These are phyloP conservation scores for Oligia fasciuncula DNA, from an alignment of 2,888 invertebrate genomes.

Conservation along the genomic window DNA sequence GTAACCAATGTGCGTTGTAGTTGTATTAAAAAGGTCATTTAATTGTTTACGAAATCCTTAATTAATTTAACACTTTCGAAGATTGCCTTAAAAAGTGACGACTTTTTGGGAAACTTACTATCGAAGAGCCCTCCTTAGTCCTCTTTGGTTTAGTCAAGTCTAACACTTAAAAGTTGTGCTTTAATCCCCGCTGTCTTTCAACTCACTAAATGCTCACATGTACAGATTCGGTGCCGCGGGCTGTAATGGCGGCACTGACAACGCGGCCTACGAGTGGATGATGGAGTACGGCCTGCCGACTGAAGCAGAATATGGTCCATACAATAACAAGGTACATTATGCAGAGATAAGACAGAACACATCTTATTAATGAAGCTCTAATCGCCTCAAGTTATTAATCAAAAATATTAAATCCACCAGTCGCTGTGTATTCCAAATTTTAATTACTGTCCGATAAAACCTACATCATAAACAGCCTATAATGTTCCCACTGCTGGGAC, in stretches of 20 bases:
- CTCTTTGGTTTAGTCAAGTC: background rate
- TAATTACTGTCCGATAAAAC: no score
- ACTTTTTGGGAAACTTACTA: no score
- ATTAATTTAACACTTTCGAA: no score
- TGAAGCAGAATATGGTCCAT: conserved; percentile 96
- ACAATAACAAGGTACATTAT: conserved; percentile 92
- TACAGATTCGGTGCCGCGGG: conserved; percentile 94
- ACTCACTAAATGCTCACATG: background rate
- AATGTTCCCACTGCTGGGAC: no score
- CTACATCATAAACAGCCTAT: no score
- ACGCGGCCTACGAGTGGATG: conserved; percentile 96
- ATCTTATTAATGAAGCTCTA: background rate
- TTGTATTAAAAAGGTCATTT: background rate
- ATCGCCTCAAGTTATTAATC: background rate
- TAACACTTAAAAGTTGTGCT: background rate
- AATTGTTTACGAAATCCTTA: background rate
- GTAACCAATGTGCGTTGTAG: no score
- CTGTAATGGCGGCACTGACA: conserved; percentile 97
- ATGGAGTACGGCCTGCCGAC: conserved; percentile 94
- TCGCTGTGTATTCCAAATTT: background rate
- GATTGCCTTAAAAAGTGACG: no score
- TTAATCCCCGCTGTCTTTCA: background rate
- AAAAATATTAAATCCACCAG: background rate
- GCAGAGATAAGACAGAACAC: conserved; percentile 26
- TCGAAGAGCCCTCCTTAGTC: no score